Evolutionary conservation across 2,888 invertebrate species (phyloP).

Genomic region (Yponomeuta malinellus): DNA sequence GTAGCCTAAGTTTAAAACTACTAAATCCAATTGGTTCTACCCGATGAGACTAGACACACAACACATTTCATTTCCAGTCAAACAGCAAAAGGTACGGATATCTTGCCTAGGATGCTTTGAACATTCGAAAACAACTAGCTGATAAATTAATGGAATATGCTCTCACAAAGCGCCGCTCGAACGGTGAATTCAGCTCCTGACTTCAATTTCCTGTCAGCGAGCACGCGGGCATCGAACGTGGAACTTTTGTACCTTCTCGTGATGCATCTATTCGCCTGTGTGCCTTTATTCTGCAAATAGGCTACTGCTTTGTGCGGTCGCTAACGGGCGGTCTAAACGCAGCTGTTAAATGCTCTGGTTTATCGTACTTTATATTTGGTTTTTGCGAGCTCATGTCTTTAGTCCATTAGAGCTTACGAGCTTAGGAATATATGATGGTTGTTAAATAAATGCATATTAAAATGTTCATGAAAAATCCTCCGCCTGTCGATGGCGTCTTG

Average conservation of each 20-base stretch:
- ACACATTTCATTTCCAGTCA: background rate
- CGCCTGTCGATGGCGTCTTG: too few species aligned
- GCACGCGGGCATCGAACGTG: conserved; percentile 45
- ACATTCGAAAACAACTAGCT: conserved; percentile 23
- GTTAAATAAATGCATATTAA: too few species aligned
- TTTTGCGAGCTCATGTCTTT: background rate
- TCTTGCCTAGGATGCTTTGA: conserved; percentile 8
- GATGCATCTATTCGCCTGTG: conserved; percentile 55
- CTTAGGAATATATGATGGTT: background rate
- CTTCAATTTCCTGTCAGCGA: conserved; percentile 70
- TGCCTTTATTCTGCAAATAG: conserved; percentile 61
- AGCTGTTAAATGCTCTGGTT: background rate
- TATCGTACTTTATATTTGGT: background rate
- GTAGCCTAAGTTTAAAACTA: background rate
- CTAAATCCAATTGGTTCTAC: background rate
- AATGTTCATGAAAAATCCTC: too few species aligned
- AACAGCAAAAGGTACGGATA: background rate
- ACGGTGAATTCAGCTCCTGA: conserved; percentile 54
- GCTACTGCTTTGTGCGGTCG: conserved; percentile 41
- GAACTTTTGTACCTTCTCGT: conserved; percentile 58
- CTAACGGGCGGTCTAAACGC: conserved; percentile 26
- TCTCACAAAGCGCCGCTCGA: conserved; percentile 70
- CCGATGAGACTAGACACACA: background rate
- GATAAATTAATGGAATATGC: conserved; percentile 68
- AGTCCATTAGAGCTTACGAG: too few species aligned